phyloP scores from a whole-genome alignment of 2,797 vertebrate species.

The Pangasius larnaudii region DNA sequence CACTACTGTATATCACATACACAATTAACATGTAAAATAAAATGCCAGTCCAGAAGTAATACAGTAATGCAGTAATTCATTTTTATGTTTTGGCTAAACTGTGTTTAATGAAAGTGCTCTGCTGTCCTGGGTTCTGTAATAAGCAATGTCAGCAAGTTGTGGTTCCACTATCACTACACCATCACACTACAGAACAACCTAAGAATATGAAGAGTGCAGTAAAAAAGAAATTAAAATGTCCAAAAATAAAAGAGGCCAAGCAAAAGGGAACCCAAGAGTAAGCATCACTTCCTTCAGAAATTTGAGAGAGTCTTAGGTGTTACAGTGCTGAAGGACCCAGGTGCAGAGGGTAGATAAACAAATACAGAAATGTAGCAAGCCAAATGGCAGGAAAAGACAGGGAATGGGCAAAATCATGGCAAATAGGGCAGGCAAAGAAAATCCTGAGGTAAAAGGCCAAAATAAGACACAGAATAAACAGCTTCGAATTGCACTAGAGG shows the following conservation, averaged over 20 bases:
- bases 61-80: background rate
- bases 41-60: background rate
- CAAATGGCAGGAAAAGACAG: background rate
- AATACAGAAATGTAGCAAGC: background rate
- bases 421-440: background rate
- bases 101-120: background rate
- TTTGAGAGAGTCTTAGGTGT: background rate
- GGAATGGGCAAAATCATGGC: background rate
- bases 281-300: background rate
- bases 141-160: constrained; percentile 2
- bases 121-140: background rate
- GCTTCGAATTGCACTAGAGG: background rate
- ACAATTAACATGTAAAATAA: background rate
- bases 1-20: background rate
- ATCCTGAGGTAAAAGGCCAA: background rate
- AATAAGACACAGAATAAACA: background rate
- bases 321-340: background rate
- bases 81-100: background rate
- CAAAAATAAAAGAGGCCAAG: background rate
- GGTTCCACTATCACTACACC: background rate
- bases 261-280: background rate
- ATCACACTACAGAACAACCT: background rate
- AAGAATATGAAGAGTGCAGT: background rate
- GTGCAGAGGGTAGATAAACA: background rate
- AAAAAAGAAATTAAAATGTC: background rate